Percentiles rank a stretch among this genome's conserved stretches.
phyloP scores from a whole-genome alignment of 2,797 vertebrate species.

The Labroides dimidiatus region DNA sequence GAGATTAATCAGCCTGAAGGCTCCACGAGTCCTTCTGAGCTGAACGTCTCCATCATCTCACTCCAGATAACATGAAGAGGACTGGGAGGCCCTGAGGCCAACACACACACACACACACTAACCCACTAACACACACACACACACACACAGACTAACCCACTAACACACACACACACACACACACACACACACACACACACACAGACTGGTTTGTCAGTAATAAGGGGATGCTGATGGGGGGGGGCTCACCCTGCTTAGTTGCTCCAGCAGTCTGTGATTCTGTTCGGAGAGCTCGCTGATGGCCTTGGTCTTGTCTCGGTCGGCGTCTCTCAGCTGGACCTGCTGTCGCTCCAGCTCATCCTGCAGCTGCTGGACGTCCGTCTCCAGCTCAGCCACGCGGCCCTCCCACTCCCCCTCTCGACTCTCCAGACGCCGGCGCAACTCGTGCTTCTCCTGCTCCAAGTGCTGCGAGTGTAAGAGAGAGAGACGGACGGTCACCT shows the following conservation, averaged over 20 bases:
- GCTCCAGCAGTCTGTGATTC: conserved; percentile 97
- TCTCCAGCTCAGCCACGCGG: conserved; percentile 95
- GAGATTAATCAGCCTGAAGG: conserved; percentile 13
- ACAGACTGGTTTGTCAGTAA: conserved; percentile 16
- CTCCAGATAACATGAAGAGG: conserved; percentile 37
- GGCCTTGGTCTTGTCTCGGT: conserved; percentile 91
- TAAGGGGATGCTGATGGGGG: no score
- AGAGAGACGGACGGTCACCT: conserved; percentile 2
- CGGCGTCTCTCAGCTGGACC: conserved; percentile 91
- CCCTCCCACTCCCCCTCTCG: conserved; percentile 98
- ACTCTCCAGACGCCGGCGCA: conserved; percentile 92
- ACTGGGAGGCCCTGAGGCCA: conserved; percentile 40
- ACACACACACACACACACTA: conserved; percentile 20
- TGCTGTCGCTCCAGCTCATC: conserved; percentile 94
- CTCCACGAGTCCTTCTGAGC: conserved; percentile 37
- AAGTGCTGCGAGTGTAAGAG: conserved; percentile 86
- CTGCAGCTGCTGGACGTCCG: conserved; percentile 94
- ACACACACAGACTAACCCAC: conserved; percentile 17
- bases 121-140: no score
- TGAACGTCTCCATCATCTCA: conserved; percentile 41
- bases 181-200: conserved; percentile 8
- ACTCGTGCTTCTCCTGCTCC: conserved; percentile 97
- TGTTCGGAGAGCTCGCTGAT: conserved; percentile 96
- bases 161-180: conserved; percentile 12
- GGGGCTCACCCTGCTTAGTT: conserved; percentile 93